Base-by-base conservation (phyloP, 2,888 invertebrate genomes). In the Drosophila kuntzei region DNA sequence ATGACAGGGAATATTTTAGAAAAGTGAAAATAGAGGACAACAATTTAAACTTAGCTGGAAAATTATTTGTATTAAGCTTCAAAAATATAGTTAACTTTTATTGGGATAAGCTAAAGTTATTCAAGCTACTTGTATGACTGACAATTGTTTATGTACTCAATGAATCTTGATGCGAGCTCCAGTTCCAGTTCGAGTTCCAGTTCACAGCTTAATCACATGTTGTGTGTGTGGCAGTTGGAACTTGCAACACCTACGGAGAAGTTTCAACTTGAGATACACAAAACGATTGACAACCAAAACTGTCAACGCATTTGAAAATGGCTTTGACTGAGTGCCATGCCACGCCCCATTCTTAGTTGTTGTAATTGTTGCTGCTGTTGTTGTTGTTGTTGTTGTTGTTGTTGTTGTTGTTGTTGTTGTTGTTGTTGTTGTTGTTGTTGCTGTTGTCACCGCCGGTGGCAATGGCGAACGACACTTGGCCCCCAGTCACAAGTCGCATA, bases 251-350 rank as follows among this genome's bases (percentile, higher is more conserved):
- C 78, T 65, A 79, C 78, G 47, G 58, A 41, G 57, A 14, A 54
- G 29, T 61, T 46, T 58, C 27, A 37, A 36, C 59, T 68, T 47
- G 43, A 66, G 59, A 65, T 53, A 81, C 68, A 77, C 79, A 81
- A 84, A 81, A 75, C 82, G 81, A 82, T 82, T 84, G 82, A 82
- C 82, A 84, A 57, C 53, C 70, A 57, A 84, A 82, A 81, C 82
- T 82, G 82, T 82, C 82, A 82, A 82, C 82, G 84, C 82, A 80
- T 81, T 76, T 81, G 75, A 76, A 80, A 84, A 80, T 80, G 75
- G 51, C 43, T 47, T 75, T 80, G 78, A 82, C 78, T 80, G 78
- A 82, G 72, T 82, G 76, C 76, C 76, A 57, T 41, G 66, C 55
- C 58, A 57, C 77, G 69, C 79, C 72, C 76, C 72, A 25, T 22